A percentile compares a stretch with the other conserved stretches of the same genome.
These are phyloP conservation scores for Disparrhopalites patrizii DNA, from an alignment of 2,888 invertebrate species.

Conservation along the genomic window DNA sequence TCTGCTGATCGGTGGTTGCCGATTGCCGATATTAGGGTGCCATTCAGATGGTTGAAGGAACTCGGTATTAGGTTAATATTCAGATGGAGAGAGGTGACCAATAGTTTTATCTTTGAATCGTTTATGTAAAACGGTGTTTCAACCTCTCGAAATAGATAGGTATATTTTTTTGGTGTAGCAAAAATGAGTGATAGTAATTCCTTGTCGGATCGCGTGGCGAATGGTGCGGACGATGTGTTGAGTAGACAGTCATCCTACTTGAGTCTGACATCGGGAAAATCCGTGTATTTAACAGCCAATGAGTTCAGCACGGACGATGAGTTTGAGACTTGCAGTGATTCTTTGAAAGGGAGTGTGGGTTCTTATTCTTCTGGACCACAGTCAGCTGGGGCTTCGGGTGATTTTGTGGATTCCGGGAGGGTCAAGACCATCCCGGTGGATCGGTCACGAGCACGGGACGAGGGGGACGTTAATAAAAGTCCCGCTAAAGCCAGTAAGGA, in stretches of 20 bases:
- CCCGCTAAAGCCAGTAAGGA: neutral
- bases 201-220: neutral
- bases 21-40: too few relatives aligned
- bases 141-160: too few relatives aligned
- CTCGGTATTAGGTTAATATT: too few relatives aligned
- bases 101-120: too few relatives aligned
- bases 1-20: too few relatives aligned
- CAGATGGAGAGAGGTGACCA: too few relatives aligned
- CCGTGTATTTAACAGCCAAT: slow-evolving; percentile 41
- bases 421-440: neutral
- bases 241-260: slow-evolving; percentile 32
- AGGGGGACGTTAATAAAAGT: neutral
- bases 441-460: neutral
- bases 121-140: too few relatives aligned
- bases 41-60: too few relatives aligned
- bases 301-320: slow-evolving; percentile 25
- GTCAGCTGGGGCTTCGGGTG: neutral
- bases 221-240: slow-evolving; percentile 6
- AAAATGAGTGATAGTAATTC: slow-evolving; percentile 31
- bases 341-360: neutral
- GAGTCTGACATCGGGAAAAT: slow-evolving; percentile 42
- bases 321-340: slow-evolving; percentile 2
- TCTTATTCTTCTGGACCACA: neutral
- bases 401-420: neutral
- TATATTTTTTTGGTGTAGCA: too few relatives aligned